Evolutionary conservation across 2,797 vertebrate genomes (phyloP).

Genomic region (Myotis pilosus): DNA sequence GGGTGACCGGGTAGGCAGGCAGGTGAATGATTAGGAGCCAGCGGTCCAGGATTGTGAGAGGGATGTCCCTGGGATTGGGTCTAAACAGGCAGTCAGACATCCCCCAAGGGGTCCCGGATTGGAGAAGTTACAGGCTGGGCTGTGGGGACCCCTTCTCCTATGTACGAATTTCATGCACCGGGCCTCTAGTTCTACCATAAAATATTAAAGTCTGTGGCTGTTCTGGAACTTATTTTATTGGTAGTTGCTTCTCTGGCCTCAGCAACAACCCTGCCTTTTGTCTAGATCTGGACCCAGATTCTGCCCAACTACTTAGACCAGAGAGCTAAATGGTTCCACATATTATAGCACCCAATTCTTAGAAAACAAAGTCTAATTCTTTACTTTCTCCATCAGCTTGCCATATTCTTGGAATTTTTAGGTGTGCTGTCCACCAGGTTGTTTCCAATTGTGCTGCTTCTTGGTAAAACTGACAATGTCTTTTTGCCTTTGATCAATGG

Average conservation of each 20-base stretch:
- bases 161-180: too few relatives aligned
- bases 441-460: background rate
- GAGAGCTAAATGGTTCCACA: constrained; percentile 12
- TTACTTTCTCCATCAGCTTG: background rate
- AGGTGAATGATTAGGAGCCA: too few relatives aligned
- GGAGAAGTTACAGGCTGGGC: too few relatives aligned
- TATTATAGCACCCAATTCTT: constrained; percentile 16
- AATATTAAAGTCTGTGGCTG: constrained; percentile 36
- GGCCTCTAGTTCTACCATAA: background rate
- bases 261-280: background rate
- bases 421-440: background rate
- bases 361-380: constrained; percentile 14
- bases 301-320: constrained; percentile 13
- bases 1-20: too few relatives aligned
- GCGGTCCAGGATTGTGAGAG: too few relatives aligned
- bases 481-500: background rate
- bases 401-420: constrained; percentile 20
- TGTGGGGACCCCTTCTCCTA: too few relatives aligned
- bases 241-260: background rate
- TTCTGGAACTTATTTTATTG: constrained; percentile 26
- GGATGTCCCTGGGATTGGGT: too few relatives aligned
- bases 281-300: constrained; percentile 31
- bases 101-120: too few relatives aligned
- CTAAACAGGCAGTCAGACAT: too few relatives aligned
- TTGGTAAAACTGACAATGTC: background rate